Percentiles rank a stretch among this genome's conserved stretches.
These are phyloP conservation scores for Anser brachyrhynchus DNA, from an alignment of 2,113 vertebrate species.

Conservation along the genomic window DNA sequence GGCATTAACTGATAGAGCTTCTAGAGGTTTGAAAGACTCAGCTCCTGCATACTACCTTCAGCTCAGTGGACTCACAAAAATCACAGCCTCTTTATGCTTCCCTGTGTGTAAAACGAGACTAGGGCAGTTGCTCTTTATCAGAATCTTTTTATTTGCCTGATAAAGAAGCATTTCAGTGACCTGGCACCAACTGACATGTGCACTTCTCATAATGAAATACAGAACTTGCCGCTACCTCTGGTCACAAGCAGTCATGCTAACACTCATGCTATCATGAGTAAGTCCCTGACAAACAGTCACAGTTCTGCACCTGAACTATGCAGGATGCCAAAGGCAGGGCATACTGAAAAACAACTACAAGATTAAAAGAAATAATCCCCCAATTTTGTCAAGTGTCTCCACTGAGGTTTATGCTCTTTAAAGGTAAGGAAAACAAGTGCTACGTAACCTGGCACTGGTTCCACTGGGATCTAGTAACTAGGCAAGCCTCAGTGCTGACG, in stretches of 20 bases:
- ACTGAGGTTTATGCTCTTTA: background rate
- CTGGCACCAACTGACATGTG: background rate
- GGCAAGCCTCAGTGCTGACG: background rate
- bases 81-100: background rate
- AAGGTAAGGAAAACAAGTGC: background rate
- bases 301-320: background rate
- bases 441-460: background rate
- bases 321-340: background rate
- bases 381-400: background rate
- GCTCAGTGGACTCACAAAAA: background rate
- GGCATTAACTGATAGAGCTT: background rate
- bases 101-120: background rate
- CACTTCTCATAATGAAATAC: accelerated
- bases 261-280: background rate
- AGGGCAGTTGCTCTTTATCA: background rate
- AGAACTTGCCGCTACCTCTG: background rate
- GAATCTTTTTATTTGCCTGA: background rate
- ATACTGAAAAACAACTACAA: background rate
- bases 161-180: background rate
- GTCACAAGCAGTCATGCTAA: background rate
- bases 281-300: background rate
- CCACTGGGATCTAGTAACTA: constrained; percentile 15
- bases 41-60: background rate
- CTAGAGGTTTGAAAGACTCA: background rate
- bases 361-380: background rate